A percentile compares a stretch with the other conserved stretches of the same genome.
These are phyloP conservation scores for Crenichthys baileyi DNA, from an alignment of 2,797 vertebrate genomes.

Conservation along the genomic window DNA sequence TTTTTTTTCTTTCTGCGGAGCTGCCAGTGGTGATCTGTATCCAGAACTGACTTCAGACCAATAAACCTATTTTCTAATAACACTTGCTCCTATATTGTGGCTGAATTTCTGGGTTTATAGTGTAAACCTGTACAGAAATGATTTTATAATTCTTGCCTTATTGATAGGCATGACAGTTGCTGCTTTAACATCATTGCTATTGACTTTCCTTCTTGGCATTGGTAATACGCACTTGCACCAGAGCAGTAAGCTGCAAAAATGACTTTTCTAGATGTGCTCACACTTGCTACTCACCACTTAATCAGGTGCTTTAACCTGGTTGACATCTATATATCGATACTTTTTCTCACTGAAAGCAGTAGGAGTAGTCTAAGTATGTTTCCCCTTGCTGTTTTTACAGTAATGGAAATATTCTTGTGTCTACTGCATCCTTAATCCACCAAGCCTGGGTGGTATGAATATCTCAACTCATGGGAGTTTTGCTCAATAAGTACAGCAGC, in stretches of 20 bases:
- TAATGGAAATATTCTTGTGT: background rate
- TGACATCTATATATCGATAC: background rate
- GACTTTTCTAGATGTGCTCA: background rate
- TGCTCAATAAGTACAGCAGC: background rate
- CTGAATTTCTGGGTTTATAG: no score
- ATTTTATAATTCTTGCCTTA: background rate
- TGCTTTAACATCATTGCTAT: background rate
- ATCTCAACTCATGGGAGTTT: background rate
- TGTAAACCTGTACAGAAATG: background rate
- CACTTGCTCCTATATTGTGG: no score
- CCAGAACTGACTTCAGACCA: no score
- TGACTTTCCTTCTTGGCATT: background rate
- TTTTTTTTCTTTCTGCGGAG: no score
- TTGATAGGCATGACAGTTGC: background rate
- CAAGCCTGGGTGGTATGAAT: constrained; percentile 5
- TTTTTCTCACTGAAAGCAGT: background rate
- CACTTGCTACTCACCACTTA: background rate
- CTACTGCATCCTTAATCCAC: background rate
- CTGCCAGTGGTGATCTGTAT: no score
- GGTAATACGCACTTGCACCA: background rate
- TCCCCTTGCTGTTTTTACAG: background rate
- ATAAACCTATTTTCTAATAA: no score
- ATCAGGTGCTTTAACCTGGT: background rate
- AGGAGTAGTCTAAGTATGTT: background rate
- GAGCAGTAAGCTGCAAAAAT: background rate